A percentile compares a stretch with the other conserved stretches of the same genome.
Evolutionary conservation across 2,113 vertebrate species (phyloP).

Genomic region (Hyperoodon ampullatus): DNA sequence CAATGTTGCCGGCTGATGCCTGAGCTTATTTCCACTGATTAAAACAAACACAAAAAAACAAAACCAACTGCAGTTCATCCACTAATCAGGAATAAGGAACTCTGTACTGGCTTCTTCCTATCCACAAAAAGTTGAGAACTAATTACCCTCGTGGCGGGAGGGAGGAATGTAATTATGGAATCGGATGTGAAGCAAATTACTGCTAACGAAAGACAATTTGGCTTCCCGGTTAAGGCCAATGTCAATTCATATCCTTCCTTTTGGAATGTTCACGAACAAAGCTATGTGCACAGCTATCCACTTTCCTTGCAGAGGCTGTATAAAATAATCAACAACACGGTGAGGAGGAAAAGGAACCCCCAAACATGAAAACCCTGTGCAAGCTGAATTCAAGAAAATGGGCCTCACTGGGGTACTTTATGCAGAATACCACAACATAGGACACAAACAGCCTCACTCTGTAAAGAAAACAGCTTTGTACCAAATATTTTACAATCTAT

Average conservation of each 20-base stretch:
- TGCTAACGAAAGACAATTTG: not conserved
- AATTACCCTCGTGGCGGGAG: not conserved
- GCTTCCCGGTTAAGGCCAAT: not conserved
- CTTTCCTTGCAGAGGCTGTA: not conserved
- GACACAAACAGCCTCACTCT: not conserved
- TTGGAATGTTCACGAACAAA: not conserved
- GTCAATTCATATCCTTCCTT: not conserved
- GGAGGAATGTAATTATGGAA: not conserved
- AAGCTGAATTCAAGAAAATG: not conserved
- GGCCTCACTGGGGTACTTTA: not conserved
- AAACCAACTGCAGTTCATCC: not conserved
- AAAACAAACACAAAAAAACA: not conserved
- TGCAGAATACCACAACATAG: not conserved
- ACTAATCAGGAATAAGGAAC: not conserved
- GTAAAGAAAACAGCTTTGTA: conserved; percentile 23
- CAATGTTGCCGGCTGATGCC: not conserved
- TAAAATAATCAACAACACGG: not conserved
- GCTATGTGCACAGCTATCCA: not conserved
- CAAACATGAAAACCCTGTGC: not conserved
- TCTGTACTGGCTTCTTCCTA: not conserved
- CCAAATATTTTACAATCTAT: conserved; percentile 31
- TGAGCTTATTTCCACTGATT: not conserved
- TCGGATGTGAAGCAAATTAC: not conserved
- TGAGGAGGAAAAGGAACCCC: not conserved
- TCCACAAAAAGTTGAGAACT: not conserved